phyloP scores from a whole-genome alignment of 53 echinoderm and acorn worm species.

The Temnopleurus reevesii region DNA sequence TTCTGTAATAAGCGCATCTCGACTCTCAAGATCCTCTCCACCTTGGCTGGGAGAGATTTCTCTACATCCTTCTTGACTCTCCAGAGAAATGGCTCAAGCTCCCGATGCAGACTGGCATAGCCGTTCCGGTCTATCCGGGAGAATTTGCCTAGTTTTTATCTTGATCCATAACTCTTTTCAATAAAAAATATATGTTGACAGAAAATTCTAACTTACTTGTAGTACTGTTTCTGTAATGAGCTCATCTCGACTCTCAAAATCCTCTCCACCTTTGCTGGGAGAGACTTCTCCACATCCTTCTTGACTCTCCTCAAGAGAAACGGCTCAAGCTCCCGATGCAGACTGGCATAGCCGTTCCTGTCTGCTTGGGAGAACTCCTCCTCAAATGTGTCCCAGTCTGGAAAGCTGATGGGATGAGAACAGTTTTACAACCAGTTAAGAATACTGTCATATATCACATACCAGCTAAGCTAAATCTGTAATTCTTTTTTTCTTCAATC shows the following conservation, averaged over 20 bases:
- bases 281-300: constrained; percentile 97
- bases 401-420: constrained; percentile 60
- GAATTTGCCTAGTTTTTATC: no score
- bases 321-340: constrained; percentile 96
- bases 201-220: constrained; percentile 92
- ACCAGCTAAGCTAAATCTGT: no score
- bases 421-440: no score
- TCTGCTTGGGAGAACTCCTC: constrained; percentile 85
- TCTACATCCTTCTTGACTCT: constrained; percentile 98
- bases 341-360: constrained; percentile 92
- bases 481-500: no score
- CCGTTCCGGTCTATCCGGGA: constrained; percentile 89
- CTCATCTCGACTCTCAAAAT: constrained; percentile 98
- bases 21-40: constrained; percentile 91
- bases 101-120: constrained; percentile 90
- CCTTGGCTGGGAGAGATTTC: constrained; percentile 98
- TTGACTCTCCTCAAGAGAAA: constrained; percentile 91
- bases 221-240: constrained; percentile 96
- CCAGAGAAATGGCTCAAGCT: constrained; percentile 95
- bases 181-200: no score
- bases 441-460: no score
- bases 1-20: constrained; percentile 96
- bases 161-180: no score
- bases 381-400: constrained; percentile 90
- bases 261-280: constrained; percentile 97